phyloP scores from a whole-genome alignment of 2,888 invertebrate genomes.

The Nomada hirtipes region DNA sequence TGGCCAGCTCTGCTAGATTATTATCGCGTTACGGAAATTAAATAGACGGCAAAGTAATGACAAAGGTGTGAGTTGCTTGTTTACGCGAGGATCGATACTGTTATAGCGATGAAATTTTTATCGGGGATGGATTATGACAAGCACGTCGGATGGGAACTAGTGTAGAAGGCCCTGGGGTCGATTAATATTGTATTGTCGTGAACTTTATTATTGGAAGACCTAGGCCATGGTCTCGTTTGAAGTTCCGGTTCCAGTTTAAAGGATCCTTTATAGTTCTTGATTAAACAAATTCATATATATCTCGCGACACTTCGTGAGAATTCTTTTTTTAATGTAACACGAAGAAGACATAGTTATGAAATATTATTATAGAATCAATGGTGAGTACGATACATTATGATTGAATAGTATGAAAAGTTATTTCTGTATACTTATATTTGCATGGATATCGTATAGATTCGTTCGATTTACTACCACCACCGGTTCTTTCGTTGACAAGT shows the following conservation, averaged over 20 bases:
- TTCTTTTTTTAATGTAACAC: no score
- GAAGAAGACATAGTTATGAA: no score
- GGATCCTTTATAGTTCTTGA: neutral
- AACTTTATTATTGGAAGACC: neutral
- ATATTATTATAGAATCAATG: no score
- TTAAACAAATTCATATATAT: neutral
- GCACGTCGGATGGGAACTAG: neutral
- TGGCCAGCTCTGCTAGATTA: slow-evolving; percentile 3
- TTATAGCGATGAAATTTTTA: slow-evolving; percentile 12
- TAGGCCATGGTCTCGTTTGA: neutral
- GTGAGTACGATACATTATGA: no score
- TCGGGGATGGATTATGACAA: neutral
- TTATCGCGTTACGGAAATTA: slow-evolving; percentile 40
- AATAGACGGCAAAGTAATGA: slow-evolving; percentile 33
- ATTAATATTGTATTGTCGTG: slow-evolving; percentile 2
- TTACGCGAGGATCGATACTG: slow-evolving; percentile 24
- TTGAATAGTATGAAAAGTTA: no score
- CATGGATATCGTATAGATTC: neutral
- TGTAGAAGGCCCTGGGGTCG: neutral
- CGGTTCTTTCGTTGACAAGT: accelerated
- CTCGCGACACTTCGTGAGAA: no score
- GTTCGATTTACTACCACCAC: neutral
- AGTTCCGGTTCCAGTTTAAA: neutral
- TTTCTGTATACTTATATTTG: neutral
- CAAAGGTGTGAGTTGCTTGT: neutral